Base-by-base conservation (phyloP, 2,888 invertebrate species). In the Antitype chi region DNA sequence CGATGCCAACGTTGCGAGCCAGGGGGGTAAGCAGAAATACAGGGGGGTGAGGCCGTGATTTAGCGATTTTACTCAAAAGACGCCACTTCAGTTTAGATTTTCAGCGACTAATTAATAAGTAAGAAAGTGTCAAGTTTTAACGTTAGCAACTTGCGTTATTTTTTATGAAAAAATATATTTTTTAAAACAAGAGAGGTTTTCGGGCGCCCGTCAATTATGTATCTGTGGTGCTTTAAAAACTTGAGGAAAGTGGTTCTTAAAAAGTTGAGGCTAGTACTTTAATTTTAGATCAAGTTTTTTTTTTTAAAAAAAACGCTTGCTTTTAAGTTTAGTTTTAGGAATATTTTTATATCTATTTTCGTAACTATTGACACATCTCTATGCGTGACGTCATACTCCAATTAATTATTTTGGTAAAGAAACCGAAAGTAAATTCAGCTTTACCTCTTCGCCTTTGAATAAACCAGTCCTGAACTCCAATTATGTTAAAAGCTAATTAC, bases 91-190 rank as follows among this genome's bases (percentile, higher is more conserved):
- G 90, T 89, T 90, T 91, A 90, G 90, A 91, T 91, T 94, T 93
- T 91, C 91, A 90, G 75, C 68, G 87, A 87, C 91, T 93, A 94
- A 95, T 95, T 94, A 94, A 93, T 93, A 92, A 92, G 93, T 91
- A 90, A 84, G 89, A 74, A 81, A 88, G 82, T 86, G 91, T 93
- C 91, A 90, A 86, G 88, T 89, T 87, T 76, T 23, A 78, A 80
- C 76, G 83, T 82, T 79, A 74, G 81, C 57, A 80, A 84, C 80
- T 85, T 82, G 77, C 71, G 62, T 76, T 74, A 74, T 81, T 76
- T 85, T 80, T 83, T 69, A 66, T n/a, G 38, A 66, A 43, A 55
- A 67, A 23, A 43, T 25, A 71, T 49, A 11, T 67, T 70, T 67
- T 70, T 32, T 11, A 38, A 70, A 68, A 71, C 63, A 77, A 62